Conservation (phyloP, 2,113 vertebrate genomes). For the Ochotona princeps region DNA sequence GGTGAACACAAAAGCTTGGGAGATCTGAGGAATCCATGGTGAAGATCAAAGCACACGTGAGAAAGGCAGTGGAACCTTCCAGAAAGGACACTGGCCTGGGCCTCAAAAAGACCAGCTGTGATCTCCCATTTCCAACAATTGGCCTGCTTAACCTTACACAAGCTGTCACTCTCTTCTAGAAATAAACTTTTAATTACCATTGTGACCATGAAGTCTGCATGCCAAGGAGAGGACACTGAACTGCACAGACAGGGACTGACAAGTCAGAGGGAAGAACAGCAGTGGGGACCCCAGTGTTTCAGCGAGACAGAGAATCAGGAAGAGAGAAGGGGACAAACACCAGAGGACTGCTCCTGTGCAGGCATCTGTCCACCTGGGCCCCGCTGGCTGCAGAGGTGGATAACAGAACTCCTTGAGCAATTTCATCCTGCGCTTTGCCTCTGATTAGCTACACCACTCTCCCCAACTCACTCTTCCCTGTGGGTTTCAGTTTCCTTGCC, state of each 20-base stretch:
- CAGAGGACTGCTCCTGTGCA: background rate
- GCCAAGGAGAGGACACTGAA: constrained; percentile 7
- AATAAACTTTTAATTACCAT: background rate
- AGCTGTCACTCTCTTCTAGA: background rate
- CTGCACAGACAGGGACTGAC: background rate
- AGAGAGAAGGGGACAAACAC: background rate
- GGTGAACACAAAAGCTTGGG: background rate
- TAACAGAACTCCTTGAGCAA: background rate
- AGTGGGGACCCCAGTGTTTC: background rate
- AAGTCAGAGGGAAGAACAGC: constrained; percentile 16
- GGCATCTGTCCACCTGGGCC: background rate
- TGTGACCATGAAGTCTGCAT: background rate
- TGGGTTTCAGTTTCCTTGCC: background rate
- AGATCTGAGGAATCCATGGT: background rate
- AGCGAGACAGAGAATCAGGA: background rate
- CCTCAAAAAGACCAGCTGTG: background rate
- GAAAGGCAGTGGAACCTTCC: background rate
- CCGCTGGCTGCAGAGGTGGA: background rate
- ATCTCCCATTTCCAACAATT: background rate
- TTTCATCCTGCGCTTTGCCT: background rate
- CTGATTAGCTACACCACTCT: background rate
- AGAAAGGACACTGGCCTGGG: background rate
- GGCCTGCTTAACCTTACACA: background rate
- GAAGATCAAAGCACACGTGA: background rate
- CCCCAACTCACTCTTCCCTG: background rate